Conservation (phyloP, 2,113 vertebrate genomes). For the Sebastes schlegelii region DNA sequence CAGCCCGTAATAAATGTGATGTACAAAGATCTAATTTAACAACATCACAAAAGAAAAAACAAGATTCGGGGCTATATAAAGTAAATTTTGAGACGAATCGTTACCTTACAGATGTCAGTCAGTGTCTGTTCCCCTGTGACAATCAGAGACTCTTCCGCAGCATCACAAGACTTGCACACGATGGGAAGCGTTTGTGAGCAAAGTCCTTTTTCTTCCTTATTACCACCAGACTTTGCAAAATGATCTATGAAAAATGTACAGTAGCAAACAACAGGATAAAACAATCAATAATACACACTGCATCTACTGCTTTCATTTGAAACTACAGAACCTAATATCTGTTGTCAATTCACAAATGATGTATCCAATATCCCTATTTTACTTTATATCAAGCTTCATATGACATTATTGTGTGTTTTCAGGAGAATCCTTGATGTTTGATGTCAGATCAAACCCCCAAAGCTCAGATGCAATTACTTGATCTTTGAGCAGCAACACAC, state of each 20-base stretch:
- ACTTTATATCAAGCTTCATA: background rate
- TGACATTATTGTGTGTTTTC: slow-evolving; percentile 3
- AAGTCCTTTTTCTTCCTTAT: slow-evolving; percentile 82
- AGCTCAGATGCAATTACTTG: slow-evolving; percentile 39
- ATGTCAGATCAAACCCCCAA: slow-evolving; percentile 36
- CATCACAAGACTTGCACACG: slow-evolving; percentile 75
- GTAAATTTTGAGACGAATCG: background rate
- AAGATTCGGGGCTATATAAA: background rate
- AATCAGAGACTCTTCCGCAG: slow-evolving; percentile 32
- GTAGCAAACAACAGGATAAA: slow-evolving; percentile 18
- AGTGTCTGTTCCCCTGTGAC: slow-evolving; percentile 40
- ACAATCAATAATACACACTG: background rate
- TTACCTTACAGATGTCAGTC: slow-evolving; percentile 64
- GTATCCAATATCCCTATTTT: background rate
- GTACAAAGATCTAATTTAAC: background rate
- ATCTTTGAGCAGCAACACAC: slow-evolving; percentile 43
- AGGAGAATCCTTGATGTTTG: slow-evolving; percentile 15
- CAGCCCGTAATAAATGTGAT: background rate
- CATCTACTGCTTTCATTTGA: background rate
- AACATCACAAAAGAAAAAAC: background rate
- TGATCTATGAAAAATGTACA: slow-evolving; percentile 18
- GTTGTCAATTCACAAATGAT: background rate
- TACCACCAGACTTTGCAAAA: slow-evolving; percentile 42
- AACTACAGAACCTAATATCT: background rate
- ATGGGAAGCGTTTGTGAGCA: slow-evolving; percentile 54